Evolutionary conservation across 2,113 vertebrate species (phyloP).

Genomic region (Centropristis striata): DNA sequence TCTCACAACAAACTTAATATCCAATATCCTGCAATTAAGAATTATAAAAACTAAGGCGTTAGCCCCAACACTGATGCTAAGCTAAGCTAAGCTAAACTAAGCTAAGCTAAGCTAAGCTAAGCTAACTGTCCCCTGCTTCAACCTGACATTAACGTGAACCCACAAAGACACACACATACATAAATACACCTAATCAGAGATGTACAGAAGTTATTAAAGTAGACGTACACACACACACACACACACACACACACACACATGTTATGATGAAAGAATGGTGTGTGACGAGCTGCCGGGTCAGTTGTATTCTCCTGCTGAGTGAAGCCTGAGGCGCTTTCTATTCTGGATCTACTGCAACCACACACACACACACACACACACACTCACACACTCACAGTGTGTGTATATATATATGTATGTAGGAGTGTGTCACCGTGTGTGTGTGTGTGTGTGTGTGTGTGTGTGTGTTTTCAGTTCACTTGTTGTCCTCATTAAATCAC

Average conservation of each 20-base stretch:
- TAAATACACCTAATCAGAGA: slow-evolving; percentile 25
- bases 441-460: slow-evolving; percentile 14
- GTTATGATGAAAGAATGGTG: slow-evolving; percentile 17
- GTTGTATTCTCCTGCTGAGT: slow-evolving; percentile 29
- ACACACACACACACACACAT: slow-evolving; percentile 39
- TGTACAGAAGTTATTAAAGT: slow-evolving; percentile 8
- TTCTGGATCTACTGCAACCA: slow-evolving; percentile 20
- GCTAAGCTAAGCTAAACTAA: slow-evolving; percentile 1
- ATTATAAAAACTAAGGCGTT: too few species aligned
- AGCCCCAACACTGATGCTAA: neutral
- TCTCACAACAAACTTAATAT: too few species aligned
- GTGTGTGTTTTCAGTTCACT: neutral
- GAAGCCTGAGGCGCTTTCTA: slow-evolving; percentile 39
- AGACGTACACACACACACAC: slow-evolving; percentile 19
- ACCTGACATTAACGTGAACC: neutral
- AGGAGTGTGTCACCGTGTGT: neutral
- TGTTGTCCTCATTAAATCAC: slow-evolving; percentile 7
- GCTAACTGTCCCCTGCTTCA: neutral
- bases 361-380: too few species aligned
- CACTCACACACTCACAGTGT: neutral
- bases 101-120: neutral
- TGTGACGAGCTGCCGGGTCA: slow-evolving; percentile 39
- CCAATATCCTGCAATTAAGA: too few species aligned
- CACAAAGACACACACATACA: slow-evolving; percentile 1
- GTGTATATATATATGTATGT: neutral